Conservation (phyloP, 2,113 vertebrate genomes). For the Leptobrachium leishanense region DNA sequence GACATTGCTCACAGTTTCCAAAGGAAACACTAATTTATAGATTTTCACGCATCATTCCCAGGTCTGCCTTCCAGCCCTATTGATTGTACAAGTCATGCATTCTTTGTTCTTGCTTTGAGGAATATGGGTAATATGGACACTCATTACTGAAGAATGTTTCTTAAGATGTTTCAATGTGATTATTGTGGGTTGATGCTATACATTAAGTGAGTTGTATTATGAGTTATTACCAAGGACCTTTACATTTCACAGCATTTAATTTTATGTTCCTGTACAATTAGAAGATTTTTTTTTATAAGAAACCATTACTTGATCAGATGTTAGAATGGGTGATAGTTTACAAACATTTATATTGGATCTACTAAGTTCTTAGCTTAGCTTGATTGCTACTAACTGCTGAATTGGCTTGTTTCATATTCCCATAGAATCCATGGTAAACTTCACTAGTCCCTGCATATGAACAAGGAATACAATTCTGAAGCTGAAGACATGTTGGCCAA, state of each 20-base stretch:
- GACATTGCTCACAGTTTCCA: not conserved
- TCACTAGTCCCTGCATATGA: too few species aligned
- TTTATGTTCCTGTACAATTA: not conserved
- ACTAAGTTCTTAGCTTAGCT: too few species aligned
- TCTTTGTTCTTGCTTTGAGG: constrained; percentile 9
- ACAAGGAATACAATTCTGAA: too few species aligned
- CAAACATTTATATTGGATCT: too few species aligned
- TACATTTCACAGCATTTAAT: not conserved
- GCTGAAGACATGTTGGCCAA: too few species aligned
- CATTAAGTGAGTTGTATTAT: not conserved
- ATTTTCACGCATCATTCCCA: constrained; percentile 9
- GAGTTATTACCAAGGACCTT: not conserved
- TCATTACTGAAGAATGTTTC: constrained; percentile 10
- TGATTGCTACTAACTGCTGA: too few species aligned
- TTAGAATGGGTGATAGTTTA: too few species aligned
- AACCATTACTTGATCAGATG: too few species aligned
- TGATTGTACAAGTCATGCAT: constrained; percentile 18
- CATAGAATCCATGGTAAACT: too few species aligned
- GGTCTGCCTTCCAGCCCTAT: not conserved
- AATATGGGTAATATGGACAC: constrained; percentile 14
- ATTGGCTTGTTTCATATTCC: too few species aligned
- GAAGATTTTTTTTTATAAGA: too few species aligned
- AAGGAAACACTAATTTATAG: not conserved
- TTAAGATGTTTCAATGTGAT: not conserved
- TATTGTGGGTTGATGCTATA: constrained; percentile 19